Conservation (phyloP, 23 tunicate species). For the Trididemnum miniatum region DNA sequence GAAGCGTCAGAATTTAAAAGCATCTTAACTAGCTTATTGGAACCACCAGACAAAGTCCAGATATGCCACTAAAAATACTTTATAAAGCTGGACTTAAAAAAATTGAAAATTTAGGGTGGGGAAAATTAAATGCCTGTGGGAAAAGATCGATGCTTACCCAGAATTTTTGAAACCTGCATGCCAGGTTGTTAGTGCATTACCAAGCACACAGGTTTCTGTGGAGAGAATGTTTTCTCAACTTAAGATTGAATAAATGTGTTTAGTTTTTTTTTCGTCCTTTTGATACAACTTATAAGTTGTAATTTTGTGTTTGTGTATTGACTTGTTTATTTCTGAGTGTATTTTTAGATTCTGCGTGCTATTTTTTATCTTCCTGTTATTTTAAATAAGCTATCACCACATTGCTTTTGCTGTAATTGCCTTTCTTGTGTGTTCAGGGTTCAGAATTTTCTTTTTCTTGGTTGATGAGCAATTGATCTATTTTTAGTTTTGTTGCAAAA, state of each 20-base stretch:
- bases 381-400: not conserved
- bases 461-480: not conserved
- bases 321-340: not conserved
- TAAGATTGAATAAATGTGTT: not conserved
- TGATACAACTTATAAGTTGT: not conserved
- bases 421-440: not conserved
- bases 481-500: not conserved
- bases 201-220: not conserved
- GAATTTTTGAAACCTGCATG: conserved; percentile 1
- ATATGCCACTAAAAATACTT: not conserved
- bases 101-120: not conserved
- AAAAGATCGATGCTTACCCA: not conserved
- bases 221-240: not conserved
- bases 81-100: not conserved
- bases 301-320: not conserved
- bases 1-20: not conserved
- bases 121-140: not conserved
- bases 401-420: not conserved
- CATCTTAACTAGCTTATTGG: not conserved
- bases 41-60: not conserved
- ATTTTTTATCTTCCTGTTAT: not conserved
- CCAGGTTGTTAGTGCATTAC: not conserved
- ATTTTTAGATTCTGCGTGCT: not conserved
- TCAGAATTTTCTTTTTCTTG: not conserved
- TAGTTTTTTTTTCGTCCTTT: not conserved